Percentiles rank a stretch among this genome's conserved stretches.
Evolutionary conservation across 2,797 vertebrate species (phyloP).

Genomic region (Trematomus bernacchii): DNA sequence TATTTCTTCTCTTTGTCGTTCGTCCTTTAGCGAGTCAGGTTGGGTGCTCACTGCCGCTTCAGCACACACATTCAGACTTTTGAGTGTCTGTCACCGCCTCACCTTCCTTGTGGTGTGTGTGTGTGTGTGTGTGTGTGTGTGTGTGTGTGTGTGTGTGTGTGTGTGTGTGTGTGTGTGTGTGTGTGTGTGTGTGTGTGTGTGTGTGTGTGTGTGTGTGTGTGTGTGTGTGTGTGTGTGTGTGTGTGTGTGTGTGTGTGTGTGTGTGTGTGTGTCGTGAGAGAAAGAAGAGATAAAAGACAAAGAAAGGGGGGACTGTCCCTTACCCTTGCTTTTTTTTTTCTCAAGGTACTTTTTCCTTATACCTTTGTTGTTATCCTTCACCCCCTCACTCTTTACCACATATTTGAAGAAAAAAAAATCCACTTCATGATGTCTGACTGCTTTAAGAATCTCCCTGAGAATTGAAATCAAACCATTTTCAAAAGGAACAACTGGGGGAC

Average conservation of each 20-base stretch:
- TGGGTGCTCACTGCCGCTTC: constrained; percentile 62
- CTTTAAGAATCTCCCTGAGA: constrained; percentile 38
- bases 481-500: constrained; percentile 5
- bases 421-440: constrained; percentile 28
- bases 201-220: constrained; percentile 6
- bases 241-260: constrained; percentile 10
- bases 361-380: constrained; percentile 73
- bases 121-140: constrained; percentile 19
- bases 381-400: constrained; percentile 64
- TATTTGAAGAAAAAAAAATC: constrained; percentile 16
- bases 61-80: constrained; percentile 64
- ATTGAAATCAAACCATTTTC: constrained; percentile 18
- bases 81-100: constrained; percentile 73
- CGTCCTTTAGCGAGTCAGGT: constrained; percentile 49
- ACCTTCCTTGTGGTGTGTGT: constrained; percentile 59
- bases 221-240: constrained; percentile 9
- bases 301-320: constrained; percentile 71
- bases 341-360: constrained; percentile 77
- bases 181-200: constrained; percentile 22
- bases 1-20: constrained; percentile 34
- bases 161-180: not conserved
- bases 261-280: not conserved
- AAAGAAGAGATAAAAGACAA: constrained; percentile 35
- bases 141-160: constrained; percentile 13
- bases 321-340: constrained; percentile 43